Evolutionary conservation across 2,113 vertebrate genomes (phyloP).

Genomic region (Lates calcarifer): DNA sequence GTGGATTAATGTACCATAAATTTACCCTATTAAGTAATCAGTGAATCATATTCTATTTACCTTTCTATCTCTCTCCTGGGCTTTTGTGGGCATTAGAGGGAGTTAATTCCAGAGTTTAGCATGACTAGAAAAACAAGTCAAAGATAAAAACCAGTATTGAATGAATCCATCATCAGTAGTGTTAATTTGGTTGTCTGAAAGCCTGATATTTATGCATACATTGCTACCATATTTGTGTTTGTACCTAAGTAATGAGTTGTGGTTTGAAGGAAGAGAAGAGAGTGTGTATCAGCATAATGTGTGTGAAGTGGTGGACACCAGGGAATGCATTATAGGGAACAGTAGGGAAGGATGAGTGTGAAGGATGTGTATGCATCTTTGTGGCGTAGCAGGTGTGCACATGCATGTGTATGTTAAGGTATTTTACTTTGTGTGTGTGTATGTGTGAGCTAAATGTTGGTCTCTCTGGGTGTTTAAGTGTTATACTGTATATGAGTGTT

Average conservation of each 20-base stretch:
- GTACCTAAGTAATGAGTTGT: neutral
- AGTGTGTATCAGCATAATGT: constrained; percentile 5
- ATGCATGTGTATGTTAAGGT: neutral
- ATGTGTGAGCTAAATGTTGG: neutral
- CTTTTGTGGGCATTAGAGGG: neutral
- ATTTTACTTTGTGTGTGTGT: neutral
- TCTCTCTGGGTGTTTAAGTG: neutral
- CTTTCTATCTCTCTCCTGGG: neutral
- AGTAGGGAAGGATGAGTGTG: neutral
- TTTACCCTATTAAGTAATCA: neutral
- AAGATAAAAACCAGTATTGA: no score
- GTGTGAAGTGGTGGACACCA: neutral
- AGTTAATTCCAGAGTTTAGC: neutral
- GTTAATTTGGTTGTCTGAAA: no score
- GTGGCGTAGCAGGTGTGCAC: neutral
- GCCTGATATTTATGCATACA: no score
- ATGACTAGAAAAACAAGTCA: no score
- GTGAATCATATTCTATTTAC: neutral
- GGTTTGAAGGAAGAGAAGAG: neutral
- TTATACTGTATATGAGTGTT: constrained; percentile 7
- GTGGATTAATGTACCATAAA: neutral
- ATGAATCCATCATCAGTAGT: no score
- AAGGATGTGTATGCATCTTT: constrained; percentile 2
- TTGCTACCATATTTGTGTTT: neutral
- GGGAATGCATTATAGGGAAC: neutral